These are phyloP conservation scores for Dryobota labecula DNA, from an alignment of 2,888 invertebrate genomes.

Conservation along the genomic window DNA sequence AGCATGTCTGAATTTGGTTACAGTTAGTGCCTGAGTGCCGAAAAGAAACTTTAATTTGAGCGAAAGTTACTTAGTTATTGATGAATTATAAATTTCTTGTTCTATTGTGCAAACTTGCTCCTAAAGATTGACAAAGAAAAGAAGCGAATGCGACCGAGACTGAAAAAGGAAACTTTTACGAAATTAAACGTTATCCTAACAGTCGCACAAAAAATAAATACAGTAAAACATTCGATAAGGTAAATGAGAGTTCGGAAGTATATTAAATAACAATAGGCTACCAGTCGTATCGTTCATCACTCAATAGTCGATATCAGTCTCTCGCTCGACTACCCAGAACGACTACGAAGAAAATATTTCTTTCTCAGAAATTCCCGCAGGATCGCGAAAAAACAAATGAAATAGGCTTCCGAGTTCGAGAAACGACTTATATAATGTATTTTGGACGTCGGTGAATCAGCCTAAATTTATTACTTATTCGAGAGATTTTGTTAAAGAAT, in stretches of 20 bases:
- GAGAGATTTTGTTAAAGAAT: conserved; percentile 1
- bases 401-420: conserved; percentile 2
- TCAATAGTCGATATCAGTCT: conserved; percentile 7
- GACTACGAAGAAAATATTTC: conserved; percentile 22
- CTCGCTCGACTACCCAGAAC: conserved; percentile 16
- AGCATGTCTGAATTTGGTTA: conserved; percentile 25
- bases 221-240: background rate
- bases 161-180: background rate
- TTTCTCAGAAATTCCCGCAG: conserved; percentile 18
- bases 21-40: conserved; percentile 25
- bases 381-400: conserved; percentile 30
- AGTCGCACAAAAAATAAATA: conserved; percentile 4
- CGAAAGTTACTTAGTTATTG: conserved; percentile 1
- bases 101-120: background rate
- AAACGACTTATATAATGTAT: conserved; percentile 16
- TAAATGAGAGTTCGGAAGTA: conserved; percentile 1
- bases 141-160: background rate
- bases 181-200: background rate
- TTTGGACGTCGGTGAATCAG: background rate
- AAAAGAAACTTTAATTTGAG: conserved; percentile 34
- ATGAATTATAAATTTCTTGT: background rate
- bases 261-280: conserved; percentile 29
- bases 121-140: background rate
- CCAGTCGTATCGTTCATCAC: conserved; percentile 32
- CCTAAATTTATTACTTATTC: conserved; percentile 9